Evolutionary conservation across 2,797 vertebrate species (phyloP).

Genomic region (Spondyliosoma cantharus): DNA sequence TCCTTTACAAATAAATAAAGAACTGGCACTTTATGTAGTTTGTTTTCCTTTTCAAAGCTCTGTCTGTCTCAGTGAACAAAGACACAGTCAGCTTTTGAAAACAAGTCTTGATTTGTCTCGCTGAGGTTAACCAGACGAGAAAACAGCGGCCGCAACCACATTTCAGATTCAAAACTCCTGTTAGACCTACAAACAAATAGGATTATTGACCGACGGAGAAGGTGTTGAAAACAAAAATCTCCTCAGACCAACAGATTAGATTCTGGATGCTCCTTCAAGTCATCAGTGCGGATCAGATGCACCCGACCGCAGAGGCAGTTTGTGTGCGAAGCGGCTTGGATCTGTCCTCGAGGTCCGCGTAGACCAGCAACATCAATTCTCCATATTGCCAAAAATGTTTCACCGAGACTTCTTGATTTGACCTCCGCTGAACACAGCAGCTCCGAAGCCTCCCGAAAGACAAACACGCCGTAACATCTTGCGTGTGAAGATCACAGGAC

Average conservation of each 20-base stretch:
- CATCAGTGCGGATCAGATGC: conserved; percentile 19
- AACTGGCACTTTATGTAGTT: too few species aligned
- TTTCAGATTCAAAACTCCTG: conserved; percentile 47
- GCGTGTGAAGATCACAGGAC: conserved; percentile 12
- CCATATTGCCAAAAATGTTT: conserved; percentile 20
- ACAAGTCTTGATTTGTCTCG: conserved; percentile 57
- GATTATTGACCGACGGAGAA: conserved; percentile 22
- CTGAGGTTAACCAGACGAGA: conserved; percentile 78
- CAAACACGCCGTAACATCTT: conserved; percentile 3
- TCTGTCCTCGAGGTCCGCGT: not conserved
- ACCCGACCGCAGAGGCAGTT: conserved; percentile 17
- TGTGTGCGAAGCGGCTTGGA: conserved; percentile 37
- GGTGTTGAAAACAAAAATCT: conserved; percentile 33
- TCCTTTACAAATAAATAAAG: conserved; percentile 4
- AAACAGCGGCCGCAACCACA: conserved; percentile 62
- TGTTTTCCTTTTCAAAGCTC: conserved; percentile 16
- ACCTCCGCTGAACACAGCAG: conserved; percentile 18
- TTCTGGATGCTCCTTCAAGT: conserved; percentile 42
- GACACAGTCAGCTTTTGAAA: conserved; percentile 51
- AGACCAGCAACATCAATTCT: conserved; percentile 22
- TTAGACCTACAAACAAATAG: conserved; percentile 48
- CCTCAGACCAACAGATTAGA: conserved; percentile 13
- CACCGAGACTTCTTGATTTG: not conserved
- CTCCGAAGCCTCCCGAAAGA: not conserved
- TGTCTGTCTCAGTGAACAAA: conserved; percentile 45